A percentile compares a stretch with the other conserved stretches of the same genome.
Evolutionary conservation across 1,140 invertebrate species (phyloP).

Genomic region (Rhagoletis pomonella): DNA sequence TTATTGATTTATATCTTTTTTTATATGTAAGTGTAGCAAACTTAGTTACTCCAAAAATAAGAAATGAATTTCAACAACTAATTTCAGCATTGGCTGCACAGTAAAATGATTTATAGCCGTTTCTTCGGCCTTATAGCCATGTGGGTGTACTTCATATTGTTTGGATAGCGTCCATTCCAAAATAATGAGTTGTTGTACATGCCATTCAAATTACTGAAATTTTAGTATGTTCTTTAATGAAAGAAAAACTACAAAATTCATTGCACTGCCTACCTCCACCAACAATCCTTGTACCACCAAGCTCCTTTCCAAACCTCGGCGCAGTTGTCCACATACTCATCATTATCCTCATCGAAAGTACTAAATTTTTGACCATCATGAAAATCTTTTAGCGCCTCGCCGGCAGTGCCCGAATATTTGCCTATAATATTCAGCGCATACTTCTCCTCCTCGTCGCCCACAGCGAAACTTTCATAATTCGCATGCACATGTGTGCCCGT

Average conservation of each 20-base stretch:
- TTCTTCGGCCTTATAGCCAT: slow-evolving; percentile 2
- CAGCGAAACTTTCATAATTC: slow-evolving; percentile 79
- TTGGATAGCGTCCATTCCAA: slow-evolving; percentile 33
- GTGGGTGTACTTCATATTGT: not conserved
- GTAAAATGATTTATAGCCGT: too few relatives aligned
- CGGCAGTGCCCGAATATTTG: slow-evolving; percentile 79
- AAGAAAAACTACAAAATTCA: not conserved
- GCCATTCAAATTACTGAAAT: slow-evolving; percentile 12
- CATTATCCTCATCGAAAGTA: slow-evolving; percentile 43
- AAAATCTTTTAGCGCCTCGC: slow-evolving; percentile 77
- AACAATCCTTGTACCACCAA: slow-evolving; percentile 52
- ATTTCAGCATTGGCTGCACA: too few relatives aligned
- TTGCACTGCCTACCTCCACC: not conserved
- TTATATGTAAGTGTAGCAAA: too few relatives aligned
- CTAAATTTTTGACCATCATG: slow-evolving; percentile 41
- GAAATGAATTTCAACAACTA: too few relatives aligned
- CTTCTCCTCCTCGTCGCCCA: slow-evolving; percentile 79
- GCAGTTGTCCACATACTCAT: slow-evolving; percentile 30
- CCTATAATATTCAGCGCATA: slow-evolving; percentile 80
- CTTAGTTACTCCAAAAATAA: too few relatives aligned
- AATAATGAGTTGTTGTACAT: not conserved
- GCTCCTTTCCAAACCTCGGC: slow-evolving; percentile 27
- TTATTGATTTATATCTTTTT: too few relatives aligned
- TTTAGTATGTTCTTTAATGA: too few relatives aligned
- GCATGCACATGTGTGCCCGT: slow-evolving; percentile 76